Evolutionary conservation across 2,113 vertebrate genomes (phyloP), one percentile per base, ranked within the genome.

Genomic region (Raja brachyura): DNA sequence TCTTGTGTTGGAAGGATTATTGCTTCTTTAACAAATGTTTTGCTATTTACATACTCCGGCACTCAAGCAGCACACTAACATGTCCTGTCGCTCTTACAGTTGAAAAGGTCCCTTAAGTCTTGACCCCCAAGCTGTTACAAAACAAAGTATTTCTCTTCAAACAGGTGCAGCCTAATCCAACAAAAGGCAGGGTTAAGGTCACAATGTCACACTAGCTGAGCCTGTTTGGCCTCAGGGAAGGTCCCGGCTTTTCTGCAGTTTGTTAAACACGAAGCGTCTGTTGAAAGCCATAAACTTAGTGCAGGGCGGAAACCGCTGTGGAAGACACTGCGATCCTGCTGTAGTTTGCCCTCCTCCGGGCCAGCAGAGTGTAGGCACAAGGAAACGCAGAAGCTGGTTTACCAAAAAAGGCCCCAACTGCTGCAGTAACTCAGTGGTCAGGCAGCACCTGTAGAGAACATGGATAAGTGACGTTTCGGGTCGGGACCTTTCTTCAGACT

Each of bases 121-220:
- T 86, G 83, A 86, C 59, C 83, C 81, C 13, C 5, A 63, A 16
- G 3, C 83, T 63, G 28, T 63, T 63, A 86, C 56, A n/a, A 86
- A 86, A 59, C 83, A 13, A 63, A 63, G 56, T 63, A 86, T 86
- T 61, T 86, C 56, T 63, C 61, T 86, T n/a, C 25, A 7, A 63
- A 61, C 83, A 86, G 83, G 56, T 86, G 83, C 56, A 63, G 59
- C 83, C 83, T 63, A n/a, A 86, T 31, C 28, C 59, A 86, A 59
- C 83, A 6, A 16, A 5, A 56, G 18, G 59, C 70, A 73, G 70
- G 70, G 70, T 73, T 18, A 73, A 73, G 70, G 70, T 73, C 70
- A 73, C 20, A 22, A 73, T 20, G 70, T 73, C 18, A 73, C 70
- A 18, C 18, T 22, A 63, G 56, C 83, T 31, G 56, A 31, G 25